Evolutionary conservation across 2,888 invertebrate genomes (phyloP).

Genomic region (Colostygia pectinataria): DNA sequence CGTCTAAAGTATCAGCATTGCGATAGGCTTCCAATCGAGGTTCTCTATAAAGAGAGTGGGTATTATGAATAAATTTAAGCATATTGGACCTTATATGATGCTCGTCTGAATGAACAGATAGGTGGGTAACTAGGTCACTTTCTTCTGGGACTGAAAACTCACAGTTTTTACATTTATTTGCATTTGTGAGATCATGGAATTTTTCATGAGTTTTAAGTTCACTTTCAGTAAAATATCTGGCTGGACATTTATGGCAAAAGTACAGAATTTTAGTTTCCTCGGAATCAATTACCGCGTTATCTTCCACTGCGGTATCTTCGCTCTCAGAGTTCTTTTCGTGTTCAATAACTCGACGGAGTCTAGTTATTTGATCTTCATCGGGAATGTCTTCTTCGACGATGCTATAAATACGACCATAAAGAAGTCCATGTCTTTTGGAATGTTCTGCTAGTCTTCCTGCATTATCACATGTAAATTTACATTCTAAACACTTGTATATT

Average conservation of each 20-base stretch:
- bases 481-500: conserved; percentile 87
- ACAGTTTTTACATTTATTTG: conserved; percentile 89
- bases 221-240: conserved; percentile 89
- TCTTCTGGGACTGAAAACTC: conserved; percentile 89
- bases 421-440: conserved; percentile 88
- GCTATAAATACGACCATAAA: conserved; percentile 88
- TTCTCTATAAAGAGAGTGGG: conserved; percentile 85
- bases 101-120: conserved; percentile 88
- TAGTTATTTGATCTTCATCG: conserved; percentile 86
- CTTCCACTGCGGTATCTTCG: conserved; percentile 53
- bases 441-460: conserved; percentile 87
- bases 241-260: conserved; percentile 92
- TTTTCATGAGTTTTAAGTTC: conserved; percentile 89
- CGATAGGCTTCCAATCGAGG: conserved; percentile 81
- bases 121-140: conserved; percentile 86
- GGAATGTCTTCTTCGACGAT: conserved; percentile 85
- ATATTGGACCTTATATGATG: conserved; percentile 90
- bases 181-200: conserved; percentile 85
- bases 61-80: conserved; percentile 85
- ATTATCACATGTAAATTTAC: conserved; percentile 90
- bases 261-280: conserved; percentile 80
- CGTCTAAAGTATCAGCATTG: conserved; percentile 53
- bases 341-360: conserved; percentile 67
- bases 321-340: conserved; percentile 54
- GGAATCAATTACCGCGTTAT: conserved; percentile 42